These are phyloP conservation scores for Eugnorisma glareosa DNA, from an alignment of 2,888 invertebrate genomes.

Conservation along the genomic window DNA sequence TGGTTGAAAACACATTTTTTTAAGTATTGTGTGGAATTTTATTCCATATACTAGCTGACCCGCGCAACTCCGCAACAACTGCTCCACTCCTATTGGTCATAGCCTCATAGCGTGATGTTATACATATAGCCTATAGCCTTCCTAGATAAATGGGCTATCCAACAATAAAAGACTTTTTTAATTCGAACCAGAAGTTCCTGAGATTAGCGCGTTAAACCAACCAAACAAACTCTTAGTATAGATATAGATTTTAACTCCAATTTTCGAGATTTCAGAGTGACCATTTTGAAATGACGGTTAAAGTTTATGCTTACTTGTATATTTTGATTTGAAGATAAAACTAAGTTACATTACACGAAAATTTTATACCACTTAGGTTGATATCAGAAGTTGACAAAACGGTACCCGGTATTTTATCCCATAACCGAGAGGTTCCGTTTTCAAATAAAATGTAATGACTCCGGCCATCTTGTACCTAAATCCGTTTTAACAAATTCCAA, in stretches of 20 bases:
- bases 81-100: no score
- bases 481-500: constrained; percentile 64
- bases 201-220: no score
- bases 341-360: constrained; percentile 2
- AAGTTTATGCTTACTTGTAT: background rate
- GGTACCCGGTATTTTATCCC: constrained; percentile 23
- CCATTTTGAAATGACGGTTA: background rate
- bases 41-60: no score
- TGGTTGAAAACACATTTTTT: background rate
- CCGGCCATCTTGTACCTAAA: constrained; percentile 28
- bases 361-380: constrained; percentile 9
- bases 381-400: constrained; percentile 23
- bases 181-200: no score
- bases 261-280: background rate
- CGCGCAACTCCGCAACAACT: no score
- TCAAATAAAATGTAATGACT: constrained; percentile 31
- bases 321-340: constrained; percentile 29
- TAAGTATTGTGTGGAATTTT: background rate
- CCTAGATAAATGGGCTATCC: no score
- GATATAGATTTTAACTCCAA: background rate
- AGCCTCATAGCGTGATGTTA: no score
- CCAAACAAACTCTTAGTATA: no score
- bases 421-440: constrained; percentile 30
- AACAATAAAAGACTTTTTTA: no score
- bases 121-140: no score